Conservation (phyloP, 2,888 invertebrate genomes). For the Smittia aterrima region DNA sequence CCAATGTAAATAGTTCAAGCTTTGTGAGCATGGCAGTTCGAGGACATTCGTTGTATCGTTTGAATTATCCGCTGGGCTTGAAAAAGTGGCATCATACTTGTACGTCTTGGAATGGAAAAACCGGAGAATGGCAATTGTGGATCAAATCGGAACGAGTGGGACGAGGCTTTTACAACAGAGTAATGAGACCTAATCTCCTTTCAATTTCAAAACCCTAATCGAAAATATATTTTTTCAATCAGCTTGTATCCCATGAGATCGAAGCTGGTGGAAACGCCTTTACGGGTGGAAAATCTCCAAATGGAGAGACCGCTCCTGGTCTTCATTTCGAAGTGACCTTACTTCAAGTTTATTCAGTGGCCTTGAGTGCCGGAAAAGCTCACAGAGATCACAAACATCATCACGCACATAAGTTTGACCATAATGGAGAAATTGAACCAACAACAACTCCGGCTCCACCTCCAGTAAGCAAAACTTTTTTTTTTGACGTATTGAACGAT, state of each 20-base stretch:
- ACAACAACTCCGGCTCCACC: constrained; percentile 59
- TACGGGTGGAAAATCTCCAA: constrained; percentile 59
- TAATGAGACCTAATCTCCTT: constrained; percentile 52
- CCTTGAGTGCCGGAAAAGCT: constrained; percentile 80
- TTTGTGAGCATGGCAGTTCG: constrained; percentile 79
- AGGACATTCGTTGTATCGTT: constrained; percentile 77
- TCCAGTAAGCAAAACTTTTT: constrained; percentile 46
- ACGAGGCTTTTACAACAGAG: constrained; percentile 81
- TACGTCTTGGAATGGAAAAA: constrained; percentile 84
- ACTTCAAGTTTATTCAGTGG: constrained; percentile 76
- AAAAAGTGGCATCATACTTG: constrained; percentile 83
- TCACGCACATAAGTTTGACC: constrained; percentile 76
- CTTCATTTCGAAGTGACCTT: constrained; percentile 68
- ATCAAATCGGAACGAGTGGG: constrained; percentile 81
- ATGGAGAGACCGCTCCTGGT: constrained; percentile 50
- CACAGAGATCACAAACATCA: constrained; percentile 86
- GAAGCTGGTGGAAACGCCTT: constrained; percentile 73
- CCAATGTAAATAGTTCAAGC: constrained; percentile 76
- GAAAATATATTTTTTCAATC: not conserved
- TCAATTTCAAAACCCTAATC: not conserved
- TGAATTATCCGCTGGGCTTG: constrained; percentile 67
- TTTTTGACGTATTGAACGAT: no score
- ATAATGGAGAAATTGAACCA: constrained; percentile 66
- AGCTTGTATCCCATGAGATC: constrained; percentile 56
- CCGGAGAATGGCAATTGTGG: constrained; percentile 89